Percentiles rank a stretch among this genome's conserved stretches.
These are phyloP conservation scores for Gallinago media DNA, from an alignment of 2,113 vertebrate genomes.

Conservation along the genomic window DNA sequence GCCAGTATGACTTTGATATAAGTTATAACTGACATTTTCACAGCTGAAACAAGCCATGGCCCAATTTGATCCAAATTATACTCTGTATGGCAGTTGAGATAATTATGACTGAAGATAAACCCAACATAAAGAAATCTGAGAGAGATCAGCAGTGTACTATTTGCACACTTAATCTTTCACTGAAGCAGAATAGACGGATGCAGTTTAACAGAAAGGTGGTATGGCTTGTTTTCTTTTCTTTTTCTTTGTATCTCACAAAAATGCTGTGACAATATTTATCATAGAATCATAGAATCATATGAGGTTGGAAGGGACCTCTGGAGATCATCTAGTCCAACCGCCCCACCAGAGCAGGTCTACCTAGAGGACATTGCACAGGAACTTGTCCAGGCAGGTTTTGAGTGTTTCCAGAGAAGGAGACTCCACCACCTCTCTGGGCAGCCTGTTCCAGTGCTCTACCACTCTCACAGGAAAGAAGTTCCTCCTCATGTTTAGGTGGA, in stretches of 20 bases:
- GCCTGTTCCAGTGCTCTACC: too few relatives aligned
- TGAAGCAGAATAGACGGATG: background rate
- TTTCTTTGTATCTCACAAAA: background rate
- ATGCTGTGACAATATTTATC: background rate
- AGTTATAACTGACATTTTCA: background rate
- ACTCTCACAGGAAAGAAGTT: too few relatives aligned
- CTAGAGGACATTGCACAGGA: too few relatives aligned
- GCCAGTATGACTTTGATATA: background rate
- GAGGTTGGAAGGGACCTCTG: too few relatives aligned
- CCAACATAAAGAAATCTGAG: background rate
- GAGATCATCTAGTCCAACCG: too few relatives aligned
- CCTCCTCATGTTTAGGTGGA: too few relatives aligned
- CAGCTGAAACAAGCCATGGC: background rate
- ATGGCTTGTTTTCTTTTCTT: background rate
- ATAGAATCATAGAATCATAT: too few relatives aligned
- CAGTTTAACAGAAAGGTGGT: accelerated
- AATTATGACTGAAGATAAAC: background rate
- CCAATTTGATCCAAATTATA: background rate
- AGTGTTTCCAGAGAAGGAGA: too few relatives aligned
- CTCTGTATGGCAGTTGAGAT: background rate
- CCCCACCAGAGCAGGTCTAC: too few relatives aligned
- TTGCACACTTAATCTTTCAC: background rate
- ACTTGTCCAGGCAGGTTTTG: too few relatives aligned
- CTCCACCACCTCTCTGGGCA: too few relatives aligned
- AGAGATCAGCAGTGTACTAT: background rate